Evolutionary conservation across 2,113 vertebrate genomes (phyloP).

Genomic region (Ammodytes dubius): DNA sequence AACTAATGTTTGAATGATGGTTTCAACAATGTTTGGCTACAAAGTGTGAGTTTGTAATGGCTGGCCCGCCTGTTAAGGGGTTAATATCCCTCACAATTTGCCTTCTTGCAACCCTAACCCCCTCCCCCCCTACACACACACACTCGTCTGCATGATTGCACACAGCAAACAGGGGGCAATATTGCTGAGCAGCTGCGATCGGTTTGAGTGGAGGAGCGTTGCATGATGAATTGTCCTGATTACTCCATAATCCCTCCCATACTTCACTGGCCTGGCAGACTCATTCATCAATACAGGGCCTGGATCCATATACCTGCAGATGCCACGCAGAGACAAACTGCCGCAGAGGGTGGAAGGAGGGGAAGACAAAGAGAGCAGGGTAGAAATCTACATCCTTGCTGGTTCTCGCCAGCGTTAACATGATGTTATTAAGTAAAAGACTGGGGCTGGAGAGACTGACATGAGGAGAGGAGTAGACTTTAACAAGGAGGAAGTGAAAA

Average conservation of each 20-base stretch:
- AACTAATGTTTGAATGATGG: background rate
- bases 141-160: slow-evolving; percentile 31
- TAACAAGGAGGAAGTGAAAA: slow-evolving; percentile 35
- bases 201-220: slow-evolving; percentile 55
- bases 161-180: slow-evolving; percentile 62
- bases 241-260: slow-evolving; percentile 74
- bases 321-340: slow-evolving; percentile 7
- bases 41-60: background rate
- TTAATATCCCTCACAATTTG: slow-evolving; percentile 2
- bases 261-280: slow-evolving; percentile 59
- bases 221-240: slow-evolving; percentile 77
- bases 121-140: background rate
- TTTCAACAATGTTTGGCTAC: background rate
- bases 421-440: slow-evolving; percentile 52
- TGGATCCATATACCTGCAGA: slow-evolving; percentile 70
- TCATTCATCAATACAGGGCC: slow-evolving; percentile 68
- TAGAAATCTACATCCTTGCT: slow-evolving; percentile 5
- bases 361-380: background rate
- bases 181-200: slow-evolving; percentile 74
- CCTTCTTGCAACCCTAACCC: background rate
- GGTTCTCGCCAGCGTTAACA: background rate
- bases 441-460: slow-evolving; percentile 24
- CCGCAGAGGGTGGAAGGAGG: background rate
- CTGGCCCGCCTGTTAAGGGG: background rate
- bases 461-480: slow-evolving; percentile 38